Conservation (phyloP, 2,113 vertebrate species). For the Myiagra hebetior region DNA sequence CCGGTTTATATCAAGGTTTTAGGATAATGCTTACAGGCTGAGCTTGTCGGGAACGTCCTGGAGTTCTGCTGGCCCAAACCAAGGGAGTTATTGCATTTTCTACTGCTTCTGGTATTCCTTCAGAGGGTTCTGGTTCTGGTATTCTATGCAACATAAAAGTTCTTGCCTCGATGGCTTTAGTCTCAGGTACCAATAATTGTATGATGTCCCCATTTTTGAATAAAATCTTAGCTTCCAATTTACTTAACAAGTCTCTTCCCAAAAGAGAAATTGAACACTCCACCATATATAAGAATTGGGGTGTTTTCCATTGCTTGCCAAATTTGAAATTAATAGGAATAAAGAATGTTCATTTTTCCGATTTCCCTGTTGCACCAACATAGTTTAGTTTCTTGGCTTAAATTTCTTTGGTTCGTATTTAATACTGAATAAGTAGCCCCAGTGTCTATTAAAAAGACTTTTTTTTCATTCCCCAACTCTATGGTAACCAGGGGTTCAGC, state of each 20-base stretch:
- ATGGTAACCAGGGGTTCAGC: neutral
- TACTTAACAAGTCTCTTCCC: neutral
- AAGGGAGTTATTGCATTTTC: too few relatives aligned
- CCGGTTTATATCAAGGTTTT: too few relatives aligned
- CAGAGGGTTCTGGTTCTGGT: too few relatives aligned
- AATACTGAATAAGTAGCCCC: neutral
- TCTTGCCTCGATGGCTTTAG: too few relatives aligned
- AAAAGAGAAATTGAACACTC: neutral
- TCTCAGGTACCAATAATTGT: too few relatives aligned
- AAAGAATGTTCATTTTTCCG: neutral
- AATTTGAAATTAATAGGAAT: neutral
- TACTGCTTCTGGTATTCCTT: too few relatives aligned
- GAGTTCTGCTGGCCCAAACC: too few relatives aligned
- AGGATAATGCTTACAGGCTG: too few relatives aligned
- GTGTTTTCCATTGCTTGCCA: neutral
- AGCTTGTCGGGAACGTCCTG: too few relatives aligned
- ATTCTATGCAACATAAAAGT: too few relatives aligned
- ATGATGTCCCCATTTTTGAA: neutral
- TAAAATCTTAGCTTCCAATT: neutral
- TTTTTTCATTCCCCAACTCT: neutral
- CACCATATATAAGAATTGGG: neutral
- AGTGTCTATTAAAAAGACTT: neutral
- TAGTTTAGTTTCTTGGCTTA: neutral
- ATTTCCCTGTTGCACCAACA: neutral
- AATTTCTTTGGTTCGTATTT: neutral